These are phyloP conservation scores for Azorinus chamasolen DNA, from an alignment of 2,888 invertebrate species.

Conservation along the genomic window DNA sequence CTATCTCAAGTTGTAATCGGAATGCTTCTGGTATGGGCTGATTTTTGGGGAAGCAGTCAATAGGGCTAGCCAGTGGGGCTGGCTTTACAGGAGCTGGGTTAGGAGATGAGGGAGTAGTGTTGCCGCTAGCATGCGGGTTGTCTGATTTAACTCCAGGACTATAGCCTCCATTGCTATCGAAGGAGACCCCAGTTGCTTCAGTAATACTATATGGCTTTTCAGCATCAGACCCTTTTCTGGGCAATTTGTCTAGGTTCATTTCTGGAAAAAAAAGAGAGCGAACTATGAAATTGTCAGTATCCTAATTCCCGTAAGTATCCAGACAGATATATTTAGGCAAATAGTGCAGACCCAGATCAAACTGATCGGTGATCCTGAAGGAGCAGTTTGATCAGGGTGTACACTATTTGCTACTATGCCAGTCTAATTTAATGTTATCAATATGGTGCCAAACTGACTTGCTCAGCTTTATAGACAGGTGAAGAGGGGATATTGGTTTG, in stretches of 20 bases:
- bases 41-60: constrained; percentile 48
- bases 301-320: too few species aligned
- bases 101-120: not conserved
- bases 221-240: not conserved
- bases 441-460: too few species aligned
- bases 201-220: constrained; percentile 1
- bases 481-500: too few species aligned
- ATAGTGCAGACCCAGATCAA: too few species aligned
- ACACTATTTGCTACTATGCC: too few species aligned
- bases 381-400: too few species aligned
- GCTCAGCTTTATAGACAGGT: too few species aligned
- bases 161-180: constrained; percentile 16
- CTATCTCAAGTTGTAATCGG: constrained; percentile 58
- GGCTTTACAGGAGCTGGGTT: not conserved
- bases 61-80: constrained; percentile 33
- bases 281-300: too few species aligned
- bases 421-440: too few species aligned
- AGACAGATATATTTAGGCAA: too few species aligned
- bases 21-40: constrained; percentile 65
- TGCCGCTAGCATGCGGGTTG: not conserved
- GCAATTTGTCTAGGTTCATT: not conserved
- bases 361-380: too few species aligned
- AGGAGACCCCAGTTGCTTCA: not conserved
- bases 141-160: constrained; percentile 34
- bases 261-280: not conserved